phyloP scores from a whole-genome alignment of 1,140 invertebrate species.

The Drosophila sp. region DNA sequence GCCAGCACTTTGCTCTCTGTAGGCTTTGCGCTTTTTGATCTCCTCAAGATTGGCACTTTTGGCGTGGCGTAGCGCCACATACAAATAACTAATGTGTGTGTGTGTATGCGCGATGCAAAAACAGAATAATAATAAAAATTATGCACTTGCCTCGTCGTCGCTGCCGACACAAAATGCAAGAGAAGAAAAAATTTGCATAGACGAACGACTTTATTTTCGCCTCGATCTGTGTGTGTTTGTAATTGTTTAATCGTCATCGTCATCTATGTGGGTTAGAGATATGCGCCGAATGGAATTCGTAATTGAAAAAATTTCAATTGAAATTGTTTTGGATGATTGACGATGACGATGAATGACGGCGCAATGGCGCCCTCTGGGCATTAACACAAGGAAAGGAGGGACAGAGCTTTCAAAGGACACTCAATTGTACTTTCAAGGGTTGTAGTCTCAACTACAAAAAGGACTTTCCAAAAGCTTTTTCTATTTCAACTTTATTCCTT shows the following conservation, averaged over 20 bases:
- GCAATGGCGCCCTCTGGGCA: constrained; percentile 49
- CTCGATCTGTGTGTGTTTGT: constrained; percentile 29
- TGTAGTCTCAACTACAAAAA: constrained; percentile 25
- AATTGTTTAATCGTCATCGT: constrained; percentile 68
- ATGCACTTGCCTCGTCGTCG: constrained; percentile 62
- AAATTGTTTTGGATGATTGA: constrained; percentile 27
- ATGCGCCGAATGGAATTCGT: constrained; percentile 56
- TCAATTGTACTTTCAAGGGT: constrained; percentile 15
- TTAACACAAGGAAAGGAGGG: neutral
- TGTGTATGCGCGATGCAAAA: neutral
- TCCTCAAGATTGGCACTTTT: constrained; percentile 71
- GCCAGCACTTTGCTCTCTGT: constrained; percentile 46
- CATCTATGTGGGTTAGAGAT: constrained; percentile 73
- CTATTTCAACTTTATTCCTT: too few relatives aligned
- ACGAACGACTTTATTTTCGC: constrained; percentile 74
- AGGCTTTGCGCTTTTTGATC: constrained; percentile 77
- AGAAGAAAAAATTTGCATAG: constrained; percentile 65
- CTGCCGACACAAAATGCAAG: constrained; percentile 19
- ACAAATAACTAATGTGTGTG: neutral
- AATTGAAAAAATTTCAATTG: constrained; percentile 59
- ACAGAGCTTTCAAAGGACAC: constrained; percentile 35
- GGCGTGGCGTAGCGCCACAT: constrained; percentile 64
- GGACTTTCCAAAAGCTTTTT: constrained; percentile 20
- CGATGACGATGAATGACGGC: neutral
- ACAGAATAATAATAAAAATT: constrained; percentile 70